phyloP scores from a whole-genome alignment of 2,113 vertebrate genomes.

The Herpetotheres cachinnans region DNA sequence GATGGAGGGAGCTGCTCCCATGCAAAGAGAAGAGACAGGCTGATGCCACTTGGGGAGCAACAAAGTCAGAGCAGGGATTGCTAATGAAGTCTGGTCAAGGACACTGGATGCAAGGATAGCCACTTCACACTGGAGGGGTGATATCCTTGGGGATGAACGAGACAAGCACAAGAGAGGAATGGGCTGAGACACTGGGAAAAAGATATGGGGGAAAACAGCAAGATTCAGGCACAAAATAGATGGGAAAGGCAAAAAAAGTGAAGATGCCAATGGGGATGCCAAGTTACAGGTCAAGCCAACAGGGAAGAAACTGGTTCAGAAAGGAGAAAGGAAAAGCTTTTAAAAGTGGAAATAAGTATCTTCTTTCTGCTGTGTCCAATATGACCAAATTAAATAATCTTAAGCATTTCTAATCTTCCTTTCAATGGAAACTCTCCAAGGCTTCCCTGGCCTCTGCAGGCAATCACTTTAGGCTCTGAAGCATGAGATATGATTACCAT shows the following conservation, averaged over 20 bases:
- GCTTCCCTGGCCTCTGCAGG: conserved; percentile 33
- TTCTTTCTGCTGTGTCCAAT: neutral
- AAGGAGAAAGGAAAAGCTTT: neutral
- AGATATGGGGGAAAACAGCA: neutral
- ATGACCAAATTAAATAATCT: conserved; percentile 32
- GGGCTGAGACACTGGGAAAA: neutral
- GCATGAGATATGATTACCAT: conserved; percentile 55
- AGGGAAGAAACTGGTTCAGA: neutral
- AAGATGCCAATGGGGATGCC: neutral
- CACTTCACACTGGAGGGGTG: neutral
- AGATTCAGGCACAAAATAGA: neutral
- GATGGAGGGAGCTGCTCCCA: neutral
- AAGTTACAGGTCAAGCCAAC: neutral
- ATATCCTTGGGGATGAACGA: neutral
- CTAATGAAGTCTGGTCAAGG: neutral
- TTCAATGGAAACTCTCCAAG: conserved; percentile 39
- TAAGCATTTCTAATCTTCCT: conserved; percentile 24
- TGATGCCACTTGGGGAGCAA: neutral
- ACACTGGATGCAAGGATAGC: neutral
- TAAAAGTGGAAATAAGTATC: neutral
- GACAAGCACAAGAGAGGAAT: neutral
- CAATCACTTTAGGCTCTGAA: conserved; percentile 54
- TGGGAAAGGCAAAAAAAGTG: neutral
- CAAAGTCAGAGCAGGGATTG: neutral
- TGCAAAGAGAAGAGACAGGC: neutral